These are phyloP conservation scores for Eumaeus atala DNA, from an alignment of 1,140 invertebrate species.

Conservation along the genomic window DNA sequence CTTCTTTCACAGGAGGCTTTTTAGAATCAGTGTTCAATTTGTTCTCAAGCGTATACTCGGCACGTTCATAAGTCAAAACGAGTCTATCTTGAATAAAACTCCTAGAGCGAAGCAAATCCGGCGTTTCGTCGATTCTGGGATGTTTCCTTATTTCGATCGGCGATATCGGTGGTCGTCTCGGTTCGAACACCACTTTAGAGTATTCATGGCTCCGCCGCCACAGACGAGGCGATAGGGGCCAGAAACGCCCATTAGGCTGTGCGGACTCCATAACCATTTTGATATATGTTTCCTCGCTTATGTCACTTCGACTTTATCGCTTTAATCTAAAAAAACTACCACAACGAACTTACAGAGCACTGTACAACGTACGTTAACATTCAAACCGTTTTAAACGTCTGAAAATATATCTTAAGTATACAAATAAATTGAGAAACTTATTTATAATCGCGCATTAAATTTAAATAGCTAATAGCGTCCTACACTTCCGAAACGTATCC, in stretches of 20 bases:
- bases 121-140: slow-evolving; percentile 41
- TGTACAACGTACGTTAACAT: not conserved
- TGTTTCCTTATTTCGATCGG: slow-evolving; percentile 48
- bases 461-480: slow-evolving; percentile 25
- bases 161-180: slow-evolving; percentile 50
- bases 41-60: slow-evolving; percentile 21
- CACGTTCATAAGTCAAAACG: slow-evolving; percentile 37
- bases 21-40: slow-evolving; percentile 48
- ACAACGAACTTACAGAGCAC: slow-evolving; percentile 1
- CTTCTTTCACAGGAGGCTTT: slow-evolving; percentile 54
- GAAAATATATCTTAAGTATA: slow-evolving; percentile 1
- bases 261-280: slow-evolving; percentile 68
- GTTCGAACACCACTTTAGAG: slow-evolving; percentile 63
- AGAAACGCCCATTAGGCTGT: slow-evolving; percentile 52
- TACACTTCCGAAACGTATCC: slow-evolving; percentile 39
- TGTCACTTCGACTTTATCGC: slow-evolving; percentile 17
- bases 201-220: slow-evolving; percentile 65
- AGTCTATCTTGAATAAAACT: slow-evolving; percentile 50
- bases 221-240: slow-evolving; percentile 59
- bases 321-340: slow-evolving; percentile 8
- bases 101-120: slow-evolving; percentile 52
- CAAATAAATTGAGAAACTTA: not conserved
- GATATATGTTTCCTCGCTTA: slow-evolving; percentile 2
- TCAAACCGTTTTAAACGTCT: slow-evolving; percentile 14
- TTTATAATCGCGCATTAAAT: slow-evolving; percentile 13